phyloP scores from a whole-genome alignment of 1,140 invertebrate genomes.

The Parasteatoda tepidariorum region DNA sequence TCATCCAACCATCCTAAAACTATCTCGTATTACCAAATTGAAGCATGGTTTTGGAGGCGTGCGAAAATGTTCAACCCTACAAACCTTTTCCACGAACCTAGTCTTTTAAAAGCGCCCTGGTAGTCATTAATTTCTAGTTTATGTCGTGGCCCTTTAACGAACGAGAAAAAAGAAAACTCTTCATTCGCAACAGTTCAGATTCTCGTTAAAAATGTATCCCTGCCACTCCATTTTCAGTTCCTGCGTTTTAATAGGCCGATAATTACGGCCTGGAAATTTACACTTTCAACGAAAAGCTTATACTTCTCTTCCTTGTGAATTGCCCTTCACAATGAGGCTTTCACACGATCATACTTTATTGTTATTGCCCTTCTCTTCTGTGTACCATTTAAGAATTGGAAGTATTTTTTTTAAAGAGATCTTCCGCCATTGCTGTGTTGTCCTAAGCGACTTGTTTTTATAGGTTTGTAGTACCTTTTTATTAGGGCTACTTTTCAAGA shows the following conservation, averaged over 20 bases:
- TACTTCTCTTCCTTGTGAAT: neutral
- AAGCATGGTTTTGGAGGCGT: no score
- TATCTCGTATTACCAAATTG: no score
- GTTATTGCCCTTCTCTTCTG: neutral
- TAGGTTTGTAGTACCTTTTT: neutral
- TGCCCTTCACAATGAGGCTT: neutral
- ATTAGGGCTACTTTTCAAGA: neutral
- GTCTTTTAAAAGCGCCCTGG: neutral
- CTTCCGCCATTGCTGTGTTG: neutral
- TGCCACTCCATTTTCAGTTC: neutral
- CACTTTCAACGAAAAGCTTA: neutral
- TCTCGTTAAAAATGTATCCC: neutral
- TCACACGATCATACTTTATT: neutral
- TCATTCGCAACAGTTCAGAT: neutral
- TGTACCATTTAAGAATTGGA: neutral
- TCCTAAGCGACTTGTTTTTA: neutral
- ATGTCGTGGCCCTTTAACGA: neutral
- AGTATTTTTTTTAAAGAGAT: neutral
- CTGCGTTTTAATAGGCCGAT: neutral
- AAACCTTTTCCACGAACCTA: no score
- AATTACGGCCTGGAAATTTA: neutral
- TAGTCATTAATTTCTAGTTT: neutral
- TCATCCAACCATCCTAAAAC: no score
- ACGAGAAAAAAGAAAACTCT: neutral
- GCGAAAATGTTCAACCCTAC: no score